Evolutionary conservation across 2,797 vertebrate genomes (phyloP).

Genomic region (Podarcis siculus): DNA sequence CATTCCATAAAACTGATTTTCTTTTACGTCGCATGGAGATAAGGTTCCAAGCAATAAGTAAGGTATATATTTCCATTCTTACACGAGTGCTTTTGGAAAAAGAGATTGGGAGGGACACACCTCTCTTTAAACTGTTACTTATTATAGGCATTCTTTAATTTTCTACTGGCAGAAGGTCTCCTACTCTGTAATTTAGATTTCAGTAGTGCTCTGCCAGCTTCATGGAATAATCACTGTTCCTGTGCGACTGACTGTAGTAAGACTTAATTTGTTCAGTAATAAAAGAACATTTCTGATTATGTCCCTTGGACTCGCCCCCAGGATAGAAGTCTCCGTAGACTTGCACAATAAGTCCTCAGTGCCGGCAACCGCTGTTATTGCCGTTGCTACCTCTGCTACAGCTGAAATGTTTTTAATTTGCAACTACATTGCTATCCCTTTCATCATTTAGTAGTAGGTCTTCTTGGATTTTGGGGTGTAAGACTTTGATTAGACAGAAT

Average conservation of each 20-base stretch:
- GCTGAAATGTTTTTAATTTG: constrained; percentile 29
- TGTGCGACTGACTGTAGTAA: constrained; percentile 45
- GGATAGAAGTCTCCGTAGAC: constrained; percentile 3
- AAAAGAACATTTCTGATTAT: constrained; percentile 39
- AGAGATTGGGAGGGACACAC: neutral
- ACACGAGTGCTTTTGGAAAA: neutral
- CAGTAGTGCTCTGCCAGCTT: constrained; percentile 19
- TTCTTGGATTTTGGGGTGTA: neutral
- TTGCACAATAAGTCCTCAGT: constrained; percentile 8
- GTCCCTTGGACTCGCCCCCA: constrained; percentile 17
- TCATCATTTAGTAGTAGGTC: neutral
- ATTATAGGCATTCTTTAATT: constrained; percentile 30
- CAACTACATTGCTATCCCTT: neutral
- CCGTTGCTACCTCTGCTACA: constrained; percentile 28
- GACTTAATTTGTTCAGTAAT: constrained; percentile 44
- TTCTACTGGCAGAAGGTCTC: constrained; percentile 22
- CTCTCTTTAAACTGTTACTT: constrained; percentile 14
- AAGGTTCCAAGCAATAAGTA: neutral
- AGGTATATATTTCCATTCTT: constrained; percentile 11
- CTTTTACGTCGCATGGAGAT: neutral
- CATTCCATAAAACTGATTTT: neutral
- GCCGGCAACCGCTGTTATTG: neutral
- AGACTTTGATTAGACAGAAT: neutral
- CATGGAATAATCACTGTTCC: constrained; percentile 33
- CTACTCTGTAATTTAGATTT: constrained; percentile 40